Percentiles rank a stretch among this genome's conserved stretches.
These are phyloP conservation scores for Phacellophora camtschatica DNA, from an alignment of 30 jellyfish, hydroid and myxozoan species.

Conservation along the genomic window DNA sequence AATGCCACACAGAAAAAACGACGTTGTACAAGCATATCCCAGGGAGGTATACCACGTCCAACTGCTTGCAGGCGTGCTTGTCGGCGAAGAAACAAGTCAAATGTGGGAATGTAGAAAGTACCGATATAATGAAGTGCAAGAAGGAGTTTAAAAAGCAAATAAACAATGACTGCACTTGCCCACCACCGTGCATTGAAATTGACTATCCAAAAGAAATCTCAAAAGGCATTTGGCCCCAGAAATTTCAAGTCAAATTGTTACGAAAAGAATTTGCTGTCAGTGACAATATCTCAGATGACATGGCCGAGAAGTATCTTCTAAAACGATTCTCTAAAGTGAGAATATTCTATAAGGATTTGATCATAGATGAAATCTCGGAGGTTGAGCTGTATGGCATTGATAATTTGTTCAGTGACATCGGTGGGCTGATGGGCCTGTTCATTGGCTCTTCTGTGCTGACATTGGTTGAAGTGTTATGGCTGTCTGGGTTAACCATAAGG, in stretches of 20 bases:
- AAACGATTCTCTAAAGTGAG: constrained; percentile 28
- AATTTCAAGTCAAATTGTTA: neutral
- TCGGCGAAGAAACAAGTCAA: neutral
- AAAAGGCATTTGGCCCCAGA: constrained; percentile 27
- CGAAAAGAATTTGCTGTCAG: neutral
- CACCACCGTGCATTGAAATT: constrained; percentile 37
- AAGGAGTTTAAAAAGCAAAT: neutral
- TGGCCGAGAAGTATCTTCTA: neutral
- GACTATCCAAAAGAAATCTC: neutral
- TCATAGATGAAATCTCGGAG: neutral
- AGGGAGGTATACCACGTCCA: constrained; percentile 18
- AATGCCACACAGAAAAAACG: constrained; percentile 37
- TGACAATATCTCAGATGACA: neutral
- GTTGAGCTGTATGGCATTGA: constrained; percentile 26
- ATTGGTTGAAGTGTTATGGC: constrained; percentile 34
- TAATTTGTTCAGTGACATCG: constrained; percentile 20
- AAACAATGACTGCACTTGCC: constrained; percentile 23
- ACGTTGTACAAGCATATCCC: constrained; percentile 3
- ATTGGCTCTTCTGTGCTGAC: constrained; percentile 38
- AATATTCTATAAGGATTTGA: constrained; percentile 9
- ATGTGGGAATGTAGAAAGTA: constrained; percentile 5
- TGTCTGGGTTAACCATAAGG: constrained; percentile 12
- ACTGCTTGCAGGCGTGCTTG: constrained; percentile 23
- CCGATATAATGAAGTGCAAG: neutral
- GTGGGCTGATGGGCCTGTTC: constrained; percentile 47